phyloP scores from a whole-genome alignment of 2,888 invertebrate species.

The Eilema depressum region DNA sequence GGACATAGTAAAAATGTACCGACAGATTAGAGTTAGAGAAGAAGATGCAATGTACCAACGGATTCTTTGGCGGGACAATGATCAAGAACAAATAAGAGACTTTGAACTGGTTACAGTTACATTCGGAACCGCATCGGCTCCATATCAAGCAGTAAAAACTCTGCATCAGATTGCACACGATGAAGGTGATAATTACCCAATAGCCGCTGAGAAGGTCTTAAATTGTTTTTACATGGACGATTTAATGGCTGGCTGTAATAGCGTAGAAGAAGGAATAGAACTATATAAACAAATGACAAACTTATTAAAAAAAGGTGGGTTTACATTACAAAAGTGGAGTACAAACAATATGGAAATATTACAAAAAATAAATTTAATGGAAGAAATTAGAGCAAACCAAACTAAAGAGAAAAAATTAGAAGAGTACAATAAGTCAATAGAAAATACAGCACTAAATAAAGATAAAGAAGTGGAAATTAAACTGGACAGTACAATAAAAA shows the following conservation, averaged over 20 bases:
- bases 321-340: conserved; percentile 20
- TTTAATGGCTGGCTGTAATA: conserved; percentile 9
- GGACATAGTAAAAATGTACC: background rate
- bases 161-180: conserved; percentile 51
- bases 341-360: conserved; percentile 21
- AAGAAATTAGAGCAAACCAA: background rate
- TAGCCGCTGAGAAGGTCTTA: conserved; percentile 37
- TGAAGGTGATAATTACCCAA: conserved; percentile 40
- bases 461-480: conserved; percentile 15
- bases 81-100: background rate
- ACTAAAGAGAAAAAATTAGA: background rate
- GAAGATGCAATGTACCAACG: no score
- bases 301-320: conserved; percentile 21
- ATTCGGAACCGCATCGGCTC: conserved; percentile 53
- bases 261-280: conserved; percentile 15
- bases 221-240: conserved; percentile 27
- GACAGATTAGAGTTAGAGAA: background rate
- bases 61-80: background rate
- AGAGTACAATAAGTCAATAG: background rate
- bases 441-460: background rate
- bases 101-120: conserved; percentile 34
- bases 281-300: conserved; percentile 18
- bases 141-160: conserved; percentile 49
- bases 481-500: conserved; percentile 12
- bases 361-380: conserved; percentile 7